Base-by-base conservation (phyloP, 1,140 invertebrate genomes). In the Lutraria rhynchaena region DNA sequence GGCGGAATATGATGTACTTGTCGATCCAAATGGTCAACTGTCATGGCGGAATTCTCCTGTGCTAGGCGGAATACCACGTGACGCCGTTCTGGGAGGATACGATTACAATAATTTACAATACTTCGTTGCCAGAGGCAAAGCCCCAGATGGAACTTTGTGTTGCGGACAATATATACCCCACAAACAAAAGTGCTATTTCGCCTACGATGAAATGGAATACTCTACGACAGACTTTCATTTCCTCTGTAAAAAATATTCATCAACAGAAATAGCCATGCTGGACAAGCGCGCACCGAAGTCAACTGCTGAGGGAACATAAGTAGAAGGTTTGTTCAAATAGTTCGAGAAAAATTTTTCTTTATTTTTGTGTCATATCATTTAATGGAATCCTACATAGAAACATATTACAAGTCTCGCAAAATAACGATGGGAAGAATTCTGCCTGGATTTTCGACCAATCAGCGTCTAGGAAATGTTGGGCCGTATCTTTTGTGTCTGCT, bases 151-250 rank as follows among this genome's bases (percentile, higher is more conserved):
- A 3, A 75, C 55, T 7, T 46, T 19, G 55, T 61, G 57, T 24
- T 44, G 55, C 9, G 73, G 73, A 19, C 35, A 61, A 22, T 75
- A 75, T 33, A 17, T 61, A 17, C 73, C 73, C 1, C 57, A 75
- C 4, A 61, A 63, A 75, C 73, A 61, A n/a, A 53, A 61, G 58
- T 75, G 73, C n/a, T 61, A 35, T 22, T 75, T 60, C 27, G 73
- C 73, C 3, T 75, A 55, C 37, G 57, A 75, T 24, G 73, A 58
- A 15, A 60, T 1, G 3, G 73, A 61, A 49, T 75, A 44, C 29
- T 49, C 35, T 27, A 17, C 57, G 19, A 61, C 29, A 24, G 41
- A 63, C 7, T 44, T 63, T 75, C 53, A 75, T 31, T 49, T 75
- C 17, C 58, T 75, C 0, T 75, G 57, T 24, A 46, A 67, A 29